Percentiles rank a stretch among this genome's conserved stretches.
Conservation (phyloP, 2,113 vertebrate species). For the Xyliphius kryptos region DNA sequence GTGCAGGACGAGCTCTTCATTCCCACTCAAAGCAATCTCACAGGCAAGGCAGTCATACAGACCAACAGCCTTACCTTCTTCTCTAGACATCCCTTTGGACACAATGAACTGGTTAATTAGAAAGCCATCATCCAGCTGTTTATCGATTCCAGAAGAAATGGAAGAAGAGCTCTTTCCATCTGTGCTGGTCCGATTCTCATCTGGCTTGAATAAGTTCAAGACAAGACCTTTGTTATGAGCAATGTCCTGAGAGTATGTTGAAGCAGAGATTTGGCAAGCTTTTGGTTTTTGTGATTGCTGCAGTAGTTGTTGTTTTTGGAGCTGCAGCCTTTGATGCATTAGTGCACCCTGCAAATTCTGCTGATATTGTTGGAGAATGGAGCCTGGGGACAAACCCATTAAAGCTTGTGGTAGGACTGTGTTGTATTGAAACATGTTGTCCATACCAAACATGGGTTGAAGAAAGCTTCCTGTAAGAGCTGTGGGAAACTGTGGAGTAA, state of each 20-base stretch:
- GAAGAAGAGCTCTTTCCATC: slow-evolving; percentile 22
- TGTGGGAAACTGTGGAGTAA: slow-evolving; percentile 76
- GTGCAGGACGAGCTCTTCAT: slow-evolving; percentile 89
- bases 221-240: slow-evolving; percentile 72
- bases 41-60: slow-evolving; percentile 80
- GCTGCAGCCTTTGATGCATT: slow-evolving; percentile 73
- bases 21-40: slow-evolving; percentile 82
- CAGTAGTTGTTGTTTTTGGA: slow-evolving; percentile 70
- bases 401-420: slow-evolving; percentile 79
- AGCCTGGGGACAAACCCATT: slow-evolving; percentile 76
- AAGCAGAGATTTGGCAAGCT: slow-evolving; percentile 75
- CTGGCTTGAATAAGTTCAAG: slow-evolving; percentile 77
- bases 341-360: slow-evolving; percentile 85
- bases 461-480: slow-evolving; percentile 79
- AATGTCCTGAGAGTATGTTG: slow-evolving; percentile 57
- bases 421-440: slow-evolving; percentile 79
- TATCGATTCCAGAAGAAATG: slow-evolving; percentile 69
- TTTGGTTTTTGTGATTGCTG: slow-evolving; percentile 75
- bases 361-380: slow-evolving; percentile 87
- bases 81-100: slow-evolving; percentile 73
- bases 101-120: slow-evolving; percentile 76
- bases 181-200: slow-evolving; percentile 70
- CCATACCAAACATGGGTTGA: slow-evolving; percentile 86
- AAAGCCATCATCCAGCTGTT: slow-evolving; percentile 68
- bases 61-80: slow-evolving; percentile 49